A percentile compares a stretch with the other conserved stretches of the same genome.
Conservation (phyloP, 1,140 invertebrate genomes). For the Papilio machaon region DNA sequence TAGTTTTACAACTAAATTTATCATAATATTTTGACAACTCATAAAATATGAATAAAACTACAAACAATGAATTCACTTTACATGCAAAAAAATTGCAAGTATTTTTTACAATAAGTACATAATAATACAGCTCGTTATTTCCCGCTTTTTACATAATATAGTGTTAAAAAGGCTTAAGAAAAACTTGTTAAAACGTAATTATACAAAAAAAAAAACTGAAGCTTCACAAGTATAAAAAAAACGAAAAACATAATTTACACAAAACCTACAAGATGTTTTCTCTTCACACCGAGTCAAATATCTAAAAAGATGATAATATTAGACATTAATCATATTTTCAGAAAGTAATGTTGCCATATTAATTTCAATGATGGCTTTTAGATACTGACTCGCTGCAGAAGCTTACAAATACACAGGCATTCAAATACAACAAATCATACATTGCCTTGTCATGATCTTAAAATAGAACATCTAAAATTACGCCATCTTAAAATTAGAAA, state of each 20-base stretch:
- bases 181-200: constrained; percentile 58
- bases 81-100: constrained; percentile 44
- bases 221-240: constrained; percentile 63
- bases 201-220: constrained; percentile 57
- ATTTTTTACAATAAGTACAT: constrained; percentile 66
- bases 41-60: constrained; percentile 36
- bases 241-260: constrained; percentile 68
- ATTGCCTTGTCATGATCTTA: constrained; percentile 78
- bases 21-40: constrained; percentile 27
- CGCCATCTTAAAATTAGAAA: constrained; percentile 77
- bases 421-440: constrained; percentile 66
- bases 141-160: constrained; percentile 54
- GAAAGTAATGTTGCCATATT: constrained; percentile 10
- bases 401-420: constrained; percentile 56
- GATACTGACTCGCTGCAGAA: not conserved
- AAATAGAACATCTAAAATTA: constrained; percentile 77
- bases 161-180: constrained; percentile 58
- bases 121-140: constrained; percentile 57
- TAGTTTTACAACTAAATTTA: constrained; percentile 12
- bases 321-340: not conserved
- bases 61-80: constrained; percentile 40
- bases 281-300: not conserved
- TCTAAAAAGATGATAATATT: not conserved
- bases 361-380: not conserved
- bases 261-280: constrained; percentile 44